A percentile compares a stretch with the other conserved stretches of the same genome.
phyloP scores from a whole-genome alignment of 1,140 invertebrate genomes.

The Caenorhabditis latens region DNA sequence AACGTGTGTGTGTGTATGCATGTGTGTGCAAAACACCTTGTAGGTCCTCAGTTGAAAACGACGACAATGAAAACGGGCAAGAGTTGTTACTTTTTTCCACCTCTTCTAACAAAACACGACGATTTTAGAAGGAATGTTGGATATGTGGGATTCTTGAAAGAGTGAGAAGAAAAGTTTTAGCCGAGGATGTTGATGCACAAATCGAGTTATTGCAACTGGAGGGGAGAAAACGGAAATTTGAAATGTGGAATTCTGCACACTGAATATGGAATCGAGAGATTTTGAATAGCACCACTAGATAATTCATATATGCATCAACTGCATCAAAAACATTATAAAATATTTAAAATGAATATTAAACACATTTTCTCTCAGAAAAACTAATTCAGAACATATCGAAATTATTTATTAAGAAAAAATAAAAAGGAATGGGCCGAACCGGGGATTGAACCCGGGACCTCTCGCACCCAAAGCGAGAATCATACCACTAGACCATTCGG shows the following conservation, averaged over 20 bases:
- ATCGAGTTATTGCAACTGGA: not conserved
- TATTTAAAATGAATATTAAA: too few relatives aligned
- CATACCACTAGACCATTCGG: slow-evolving; percentile 75
- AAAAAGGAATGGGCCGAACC: slow-evolving; percentile 56
- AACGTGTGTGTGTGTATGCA: slow-evolving; percentile 11
- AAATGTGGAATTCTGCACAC: not conserved
- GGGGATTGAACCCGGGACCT: slow-evolving; percentile 75
- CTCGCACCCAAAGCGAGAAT: slow-evolving; percentile 77
- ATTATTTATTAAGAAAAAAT: not conserved
- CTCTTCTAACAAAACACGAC: not conserved
- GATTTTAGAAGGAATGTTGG: not conserved
- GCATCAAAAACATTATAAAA: too few relatives aligned
- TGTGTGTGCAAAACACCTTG: slow-evolving; percentile 40
- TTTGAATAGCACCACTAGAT: not conserved
- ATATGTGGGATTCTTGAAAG: not conserved
- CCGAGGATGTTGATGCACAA: not conserved
- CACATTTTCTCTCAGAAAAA: too few relatives aligned
- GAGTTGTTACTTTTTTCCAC: not conserved
- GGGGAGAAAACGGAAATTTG: slow-evolving; percentile 29
- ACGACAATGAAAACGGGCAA: slow-evolving; percentile 28
- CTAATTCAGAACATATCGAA: too few relatives aligned
- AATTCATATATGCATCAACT: too few relatives aligned
- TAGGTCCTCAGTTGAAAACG: not conserved
- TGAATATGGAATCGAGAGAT: not conserved
- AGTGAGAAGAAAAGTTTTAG: not conserved